These are phyloP conservation scores for Agonum fuliginosum DNA, from an alignment of 2,888 invertebrate species.

Conservation along the genomic window DNA sequence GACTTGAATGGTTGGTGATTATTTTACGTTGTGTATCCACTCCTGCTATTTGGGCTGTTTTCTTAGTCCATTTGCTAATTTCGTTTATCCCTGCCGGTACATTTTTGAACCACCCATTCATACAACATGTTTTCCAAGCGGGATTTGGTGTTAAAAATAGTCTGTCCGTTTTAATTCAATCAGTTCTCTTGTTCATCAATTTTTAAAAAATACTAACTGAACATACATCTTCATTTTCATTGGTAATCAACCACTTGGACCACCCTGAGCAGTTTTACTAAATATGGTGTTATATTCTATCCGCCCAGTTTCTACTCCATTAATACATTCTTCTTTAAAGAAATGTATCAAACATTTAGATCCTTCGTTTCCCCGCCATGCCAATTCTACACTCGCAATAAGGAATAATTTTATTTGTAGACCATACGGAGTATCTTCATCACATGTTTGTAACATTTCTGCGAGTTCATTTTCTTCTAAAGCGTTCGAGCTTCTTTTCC, in stretches of 20 bases:
- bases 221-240: conserved; percentile 58
- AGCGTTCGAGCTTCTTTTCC: conserved; percentile 58
- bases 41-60: conserved; percentile 23
- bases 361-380: conserved; percentile 61
- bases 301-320: conserved; percentile 56
- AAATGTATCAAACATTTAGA: conserved; percentile 21
- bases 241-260: conserved; percentile 60
- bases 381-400: conserved; percentile 59
- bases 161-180: conserved; percentile 55
- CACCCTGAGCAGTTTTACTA: conserved; percentile 62
- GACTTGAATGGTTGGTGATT: not conserved
- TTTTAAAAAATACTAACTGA: conserved; percentile 60
- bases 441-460: conserved; percentile 38
- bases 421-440: conserved; percentile 58
- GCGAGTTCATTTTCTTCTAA: conserved; percentile 20
- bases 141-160: conserved; percentile 46
- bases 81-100: conserved; percentile 29
- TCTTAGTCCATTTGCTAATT: conserved; percentile 30
- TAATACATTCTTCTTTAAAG: conserved; percentile 52
- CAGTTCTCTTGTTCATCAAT: conserved; percentile 55
- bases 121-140: not conserved
- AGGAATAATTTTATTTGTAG: conserved; percentile 59
- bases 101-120: conserved; percentile 29
- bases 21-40: conserved; percentile 10
- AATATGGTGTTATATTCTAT: conserved; percentile 63